Conservation (phyloP, 2,113 vertebrate species). For the Oophaga pumilio region DNA sequence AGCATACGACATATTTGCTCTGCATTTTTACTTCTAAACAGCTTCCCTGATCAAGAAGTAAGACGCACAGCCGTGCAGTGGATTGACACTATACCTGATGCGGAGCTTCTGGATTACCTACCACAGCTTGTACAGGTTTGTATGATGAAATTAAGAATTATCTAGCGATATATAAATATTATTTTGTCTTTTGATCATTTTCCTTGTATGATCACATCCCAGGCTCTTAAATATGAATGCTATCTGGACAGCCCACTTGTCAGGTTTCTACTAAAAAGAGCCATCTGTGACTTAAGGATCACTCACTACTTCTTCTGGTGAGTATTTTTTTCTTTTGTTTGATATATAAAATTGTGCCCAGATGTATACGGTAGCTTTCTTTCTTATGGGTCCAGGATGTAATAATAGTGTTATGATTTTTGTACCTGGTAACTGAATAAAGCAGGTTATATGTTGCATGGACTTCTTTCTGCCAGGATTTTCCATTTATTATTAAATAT, state of each 20-base stretch:
- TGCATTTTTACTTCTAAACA: constrained; percentile 60
- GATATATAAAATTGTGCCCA: neutral
- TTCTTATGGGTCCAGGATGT: neutral
- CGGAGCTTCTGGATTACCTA: constrained; percentile 92
- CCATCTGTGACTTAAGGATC: constrained; percentile 86
- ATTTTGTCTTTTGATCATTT: neutral
- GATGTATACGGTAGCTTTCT: neutral
- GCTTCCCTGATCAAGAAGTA: constrained; percentile 95
- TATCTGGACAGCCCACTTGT: constrained; percentile 96
- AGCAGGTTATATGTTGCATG: neutral
- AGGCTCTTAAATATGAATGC: constrained; percentile 97
- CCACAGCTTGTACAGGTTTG: constrained; percentile 96
- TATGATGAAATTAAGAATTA: neutral
- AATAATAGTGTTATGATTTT: neutral
- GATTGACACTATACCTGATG: constrained; percentile 91
- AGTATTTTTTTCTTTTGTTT: constrained; percentile 27
- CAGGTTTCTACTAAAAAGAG: constrained; percentile 91
- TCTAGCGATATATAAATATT: neutral
- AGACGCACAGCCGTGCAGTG: constrained; percentile 91
- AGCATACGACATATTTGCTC: neutral
- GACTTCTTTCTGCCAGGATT: neutral
- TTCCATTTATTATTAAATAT: neutral
- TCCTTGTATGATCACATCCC: neutral
- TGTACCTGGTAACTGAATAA: neutral
- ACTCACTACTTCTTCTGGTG: constrained; percentile 98